Base-by-base conservation (phyloP, 2,113 vertebrate genomes). In the Ramphastos sulfuratus region DNA sequence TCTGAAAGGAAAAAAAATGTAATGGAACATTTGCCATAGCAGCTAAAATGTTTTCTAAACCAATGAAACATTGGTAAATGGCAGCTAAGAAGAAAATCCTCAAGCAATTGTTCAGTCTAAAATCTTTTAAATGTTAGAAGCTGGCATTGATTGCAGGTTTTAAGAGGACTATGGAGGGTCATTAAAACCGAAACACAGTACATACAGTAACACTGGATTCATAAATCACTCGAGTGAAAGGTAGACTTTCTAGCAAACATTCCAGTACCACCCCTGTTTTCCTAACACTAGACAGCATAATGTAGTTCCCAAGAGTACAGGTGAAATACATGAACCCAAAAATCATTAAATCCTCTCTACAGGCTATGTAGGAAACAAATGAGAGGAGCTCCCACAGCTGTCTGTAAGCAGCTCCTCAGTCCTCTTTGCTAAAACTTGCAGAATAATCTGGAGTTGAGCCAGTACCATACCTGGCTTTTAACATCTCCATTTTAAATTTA, bases 281-380 rank as follows among this genome's bases (percentile, higher is more conserved):
- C 76, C 23, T 74, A 91, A 86, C n/a, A 72, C 54, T 58, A 75
- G 60, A 33, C 72, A 85, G 54, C 44, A 52, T 58, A 80, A 78
- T 58, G 64, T 7, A 71, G 61, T n/a, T 92, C 87, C 76, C 72
- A 54, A 44, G 64, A 87, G 58, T 50, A 75, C 61, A 67, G 50
- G 61, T 95, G 82, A 88, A 88, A 85, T 54, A 82, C 58, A 61
- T 15, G 80, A 96, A 90, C 67, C 35, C 69, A 56, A 83, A 94
- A 90, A 85, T 67, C 42, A 93, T 85, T 91, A 89, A 92, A 83
- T 71, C 65, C 58, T 87, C 82, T 94, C 91, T 54, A 60, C 74
- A 87, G 73, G 46, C 72, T 69, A 85, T 12, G 20, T 11, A 70
- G 65, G 50, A 70, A 95, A 91, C 70, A 89, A 67, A 65, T 61